Conservation (phyloP, 2,888 invertebrate genomes). For the Lathronympha strigana region DNA sequence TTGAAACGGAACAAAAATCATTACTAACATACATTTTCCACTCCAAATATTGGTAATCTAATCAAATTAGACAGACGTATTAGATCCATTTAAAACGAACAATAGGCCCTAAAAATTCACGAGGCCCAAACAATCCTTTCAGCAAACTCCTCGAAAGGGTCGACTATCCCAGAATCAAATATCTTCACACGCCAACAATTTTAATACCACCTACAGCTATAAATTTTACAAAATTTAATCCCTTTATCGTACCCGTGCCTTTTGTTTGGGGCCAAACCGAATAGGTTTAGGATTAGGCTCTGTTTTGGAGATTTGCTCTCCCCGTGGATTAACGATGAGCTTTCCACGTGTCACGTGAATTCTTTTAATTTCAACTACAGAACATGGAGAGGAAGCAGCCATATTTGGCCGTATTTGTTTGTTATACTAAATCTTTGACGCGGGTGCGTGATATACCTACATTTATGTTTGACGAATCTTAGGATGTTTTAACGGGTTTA, state of each 20-base stretch:
- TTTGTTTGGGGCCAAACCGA: constrained; percentile 58
- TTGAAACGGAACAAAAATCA: neutral
- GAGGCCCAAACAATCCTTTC: constrained; percentile 28
- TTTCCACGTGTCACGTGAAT: neutral
- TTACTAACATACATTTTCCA: neutral
- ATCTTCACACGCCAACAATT: constrained; percentile 54
- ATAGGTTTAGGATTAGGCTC: constrained; percentile 59
- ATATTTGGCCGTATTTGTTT: too few relatives aligned
- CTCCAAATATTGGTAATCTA: neutral
- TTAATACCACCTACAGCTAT: constrained; percentile 58
- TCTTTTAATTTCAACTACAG: too few relatives aligned
- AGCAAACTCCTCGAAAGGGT: constrained; percentile 31
- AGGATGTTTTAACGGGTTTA: too few relatives aligned
- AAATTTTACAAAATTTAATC: constrained; percentile 77
- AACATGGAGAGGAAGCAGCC: too few relatives aligned
- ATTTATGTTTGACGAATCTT: too few relatives aligned
- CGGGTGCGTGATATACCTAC: too few relatives aligned
- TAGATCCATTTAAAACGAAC: constrained; percentile 18
- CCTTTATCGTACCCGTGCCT: constrained; percentile 70
- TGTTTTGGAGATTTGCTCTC: constrained; percentile 48
- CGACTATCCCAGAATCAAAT: constrained; percentile 48
- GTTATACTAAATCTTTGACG: too few relatives aligned
- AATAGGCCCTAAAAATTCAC: constrained; percentile 24
- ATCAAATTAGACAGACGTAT: constrained; percentile 14
- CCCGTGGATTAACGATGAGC: constrained; percentile 3